Base-by-base conservation (phyloP, 1,140 invertebrate species). In the Rhizoglyphus robini region DNA sequence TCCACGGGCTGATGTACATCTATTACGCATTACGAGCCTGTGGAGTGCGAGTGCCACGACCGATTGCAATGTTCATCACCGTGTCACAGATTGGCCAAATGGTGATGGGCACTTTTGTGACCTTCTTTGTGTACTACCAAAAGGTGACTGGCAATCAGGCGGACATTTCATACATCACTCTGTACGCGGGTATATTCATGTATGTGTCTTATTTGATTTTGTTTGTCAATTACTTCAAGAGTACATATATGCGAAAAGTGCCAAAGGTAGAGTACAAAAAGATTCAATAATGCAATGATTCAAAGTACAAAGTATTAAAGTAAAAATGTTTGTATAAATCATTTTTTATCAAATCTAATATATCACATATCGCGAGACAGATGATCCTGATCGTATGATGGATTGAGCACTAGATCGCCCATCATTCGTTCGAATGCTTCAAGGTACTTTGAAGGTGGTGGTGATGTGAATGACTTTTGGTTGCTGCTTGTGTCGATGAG, bases 1-100 rank as follows among this genome's bases (percentile, higher is more conserved):
- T 99, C 27, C 95, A 98, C 78, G 88, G 90, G 67, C 81, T 95
- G 69, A 98, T 98, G 95, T 98, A 84, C 87, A 47, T 41, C 2
- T 99, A 98, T 77, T 98, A 96, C 76, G 89, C 90, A 0, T 76
- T 96, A 5, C 83, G 87, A 68, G 89, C 92, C 51, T 85, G 94
- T 81, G 84, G 87, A 51, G 87, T 90, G 74, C 82, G 82, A 69
- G 84, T 93, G 34, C 93, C 94, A 18, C 70, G 69, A 66, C 83
- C 81, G 70, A 83, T 97, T 51, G 85, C 90, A 36, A 95, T 98
- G 86, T 76, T 86, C 60, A 95, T 99, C 70, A 98, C 95, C 3
- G 80, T 84, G 5, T 79, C 94, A 34, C 96, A 98, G 75, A 80
- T 97, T 5, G 79, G 83, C 0, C 95, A 98, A 79, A 99, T 99